phyloP scores from a whole-genome alignment of 2,113 vertebrate species.

The Mastomys natalensis region DNA sequence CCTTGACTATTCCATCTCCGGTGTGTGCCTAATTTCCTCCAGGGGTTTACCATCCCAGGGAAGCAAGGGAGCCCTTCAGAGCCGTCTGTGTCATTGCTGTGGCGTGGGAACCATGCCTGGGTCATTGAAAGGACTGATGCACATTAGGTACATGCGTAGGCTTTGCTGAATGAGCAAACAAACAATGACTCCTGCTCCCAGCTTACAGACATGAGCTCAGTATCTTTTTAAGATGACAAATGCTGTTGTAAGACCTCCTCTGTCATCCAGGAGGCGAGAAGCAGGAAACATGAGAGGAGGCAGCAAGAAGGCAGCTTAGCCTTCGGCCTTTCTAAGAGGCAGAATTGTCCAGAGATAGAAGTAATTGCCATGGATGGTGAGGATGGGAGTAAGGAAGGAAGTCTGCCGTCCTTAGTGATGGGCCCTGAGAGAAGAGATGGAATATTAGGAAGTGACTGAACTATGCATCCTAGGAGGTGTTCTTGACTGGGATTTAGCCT shows the following conservation, averaged over 20 bases:
- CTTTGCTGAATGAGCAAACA: conserved; percentile 39
- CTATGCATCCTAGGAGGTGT: not conserved
- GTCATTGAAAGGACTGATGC: not conserved
- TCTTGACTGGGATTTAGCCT: not conserved
- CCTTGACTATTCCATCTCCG: not conserved
- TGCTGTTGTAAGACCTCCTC: not conserved
- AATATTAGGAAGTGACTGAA: not conserved
- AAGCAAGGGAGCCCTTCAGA: not conserved
- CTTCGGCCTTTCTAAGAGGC: not conserved
- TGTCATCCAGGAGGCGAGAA: not conserved
- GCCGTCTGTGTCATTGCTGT: not conserved
- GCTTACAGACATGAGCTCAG: not conserved
- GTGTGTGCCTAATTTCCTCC: not conserved
- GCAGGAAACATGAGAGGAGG: not conserved
- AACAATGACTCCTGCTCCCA: not conserved
- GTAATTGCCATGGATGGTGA: not conserved
- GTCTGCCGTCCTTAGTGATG: not conserved
- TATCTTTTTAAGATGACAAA: conserved; percentile 47
- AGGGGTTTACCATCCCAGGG: not conserved
- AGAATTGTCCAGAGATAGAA: not conserved
- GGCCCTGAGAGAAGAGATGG: not conserved
- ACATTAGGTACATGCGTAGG: not conserved
- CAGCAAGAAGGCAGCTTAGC: not conserved
- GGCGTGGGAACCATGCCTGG: not conserved
- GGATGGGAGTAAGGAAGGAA: not conserved